Evolutionary conservation across 2,888 invertebrate species (phyloP), one percentile per base, ranked within the genome.

Genomic region (Callyntrura sp.): DNA sequence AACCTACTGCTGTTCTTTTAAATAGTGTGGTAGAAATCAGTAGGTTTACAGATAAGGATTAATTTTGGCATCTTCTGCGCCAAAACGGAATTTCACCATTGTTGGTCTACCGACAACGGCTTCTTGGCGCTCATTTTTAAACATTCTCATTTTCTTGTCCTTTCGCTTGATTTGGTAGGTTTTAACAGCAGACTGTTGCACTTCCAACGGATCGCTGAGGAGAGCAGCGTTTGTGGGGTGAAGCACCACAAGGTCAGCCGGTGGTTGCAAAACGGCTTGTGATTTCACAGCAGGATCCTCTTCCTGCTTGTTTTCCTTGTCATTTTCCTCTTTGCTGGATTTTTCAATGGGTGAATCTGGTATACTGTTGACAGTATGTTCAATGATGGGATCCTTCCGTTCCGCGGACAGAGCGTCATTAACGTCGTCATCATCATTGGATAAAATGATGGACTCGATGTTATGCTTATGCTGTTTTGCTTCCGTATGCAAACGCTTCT

Each of bases 221-320:
- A 48, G 62, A 4, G 82, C 88, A 6, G 88, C 70, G 35, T 88
- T 88, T 45, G 88, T 84, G 9, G 88, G 88, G 28, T 88, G 84
- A 48, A 88, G 43, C 0, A 84, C 45, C 23, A 88, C 68, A 17
- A 88, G 51, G 20, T 81, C 57, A 0, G 9, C 45, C 0, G 14
- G 23, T 60, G 85, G 76, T 12, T 14, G 12, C 9, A 51, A 55
- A 14, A 35, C 6, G 5, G 84, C 28, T 17, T 14, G 82, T 9
- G 76, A n/a, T 0, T 17, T 45, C 11, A 73, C 25, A 1, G 73
- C 2, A 4, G 35, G 2, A 12, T 5, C 8, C 11, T 78, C 78
- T 28, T 78, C 81, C 9, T n/a, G n/a, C n/a, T 14, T 81, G 62
- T 60, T 60, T 0, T 9, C 76, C 0, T 6, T n/a, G n/a, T 55